phyloP scores from a whole-genome alignment of 2,797 vertebrate genomes.

The Acrocephalus scirpaceus region DNA sequence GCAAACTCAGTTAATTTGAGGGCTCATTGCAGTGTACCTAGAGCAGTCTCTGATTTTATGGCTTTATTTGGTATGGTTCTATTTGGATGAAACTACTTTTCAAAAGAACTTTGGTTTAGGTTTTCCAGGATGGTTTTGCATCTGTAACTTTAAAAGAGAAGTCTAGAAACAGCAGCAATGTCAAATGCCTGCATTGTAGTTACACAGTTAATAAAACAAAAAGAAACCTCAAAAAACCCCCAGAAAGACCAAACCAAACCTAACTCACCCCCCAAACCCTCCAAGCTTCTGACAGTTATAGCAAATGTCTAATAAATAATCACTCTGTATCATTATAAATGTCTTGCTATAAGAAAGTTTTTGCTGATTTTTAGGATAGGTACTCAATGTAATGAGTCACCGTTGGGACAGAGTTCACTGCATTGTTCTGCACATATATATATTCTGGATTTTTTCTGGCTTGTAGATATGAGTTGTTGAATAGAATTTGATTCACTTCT shows the following conservation, averaged over 20 bases:
- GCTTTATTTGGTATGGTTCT: slow-evolving; percentile 20
- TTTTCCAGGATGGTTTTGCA: neutral
- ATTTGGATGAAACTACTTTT: neutral
- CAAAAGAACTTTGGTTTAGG: neutral
- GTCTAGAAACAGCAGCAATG: neutral
- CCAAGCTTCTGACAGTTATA: neutral
- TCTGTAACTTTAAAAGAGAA: neutral
- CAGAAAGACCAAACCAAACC: neutral
- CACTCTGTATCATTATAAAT: neutral
- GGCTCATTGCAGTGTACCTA: neutral
- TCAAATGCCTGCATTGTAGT: neutral
- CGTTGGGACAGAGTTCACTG: neutral
- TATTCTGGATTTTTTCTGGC: neutral
- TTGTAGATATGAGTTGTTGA: neutral
- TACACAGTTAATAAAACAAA: neutral
- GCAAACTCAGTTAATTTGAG: neutral
- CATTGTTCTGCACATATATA: neutral
- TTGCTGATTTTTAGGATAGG: neutral
- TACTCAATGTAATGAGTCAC: neutral
- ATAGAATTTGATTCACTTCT: neutral
- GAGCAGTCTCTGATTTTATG: neutral
- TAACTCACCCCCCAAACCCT: neutral
- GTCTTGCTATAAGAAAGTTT: neutral
- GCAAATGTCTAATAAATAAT: neutral
- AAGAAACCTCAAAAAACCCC: fast-evolving